Percentiles rank a stretch among this genome's conserved stretches.
Conservation (phyloP, 1,140 invertebrate species). For the Drosophila simulans region DNA sequence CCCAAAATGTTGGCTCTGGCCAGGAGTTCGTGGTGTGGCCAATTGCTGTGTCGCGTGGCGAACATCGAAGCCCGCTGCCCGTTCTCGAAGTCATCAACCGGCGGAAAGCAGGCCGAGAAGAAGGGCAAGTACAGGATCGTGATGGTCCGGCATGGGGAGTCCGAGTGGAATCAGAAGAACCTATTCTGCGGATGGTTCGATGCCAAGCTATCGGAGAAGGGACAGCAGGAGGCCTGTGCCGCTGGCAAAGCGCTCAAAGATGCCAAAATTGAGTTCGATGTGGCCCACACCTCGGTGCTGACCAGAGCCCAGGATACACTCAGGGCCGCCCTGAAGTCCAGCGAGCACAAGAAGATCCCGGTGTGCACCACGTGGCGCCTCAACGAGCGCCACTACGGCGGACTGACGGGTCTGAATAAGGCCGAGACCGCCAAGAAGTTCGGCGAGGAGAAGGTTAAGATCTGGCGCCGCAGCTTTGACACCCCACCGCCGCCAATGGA, state of each 20-base stretch:
- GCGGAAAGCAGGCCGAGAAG: background rate
- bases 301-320: constrained; percentile 95
- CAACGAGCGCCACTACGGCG: constrained; percentile 98
- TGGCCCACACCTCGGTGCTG: constrained; percentile 95
- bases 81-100: constrained; percentile 7
- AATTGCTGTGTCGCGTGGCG: background rate
- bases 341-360: constrained; percentile 91
- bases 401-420: constrained; percentile 96
- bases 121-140: constrained; percentile 93
- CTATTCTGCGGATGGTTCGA: constrained; percentile 97
- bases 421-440: constrained; percentile 97
- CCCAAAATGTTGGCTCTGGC: constrained; percentile 37
- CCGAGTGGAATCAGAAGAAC: constrained; percentile 97
- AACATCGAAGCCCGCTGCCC: background rate
- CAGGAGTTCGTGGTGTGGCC: constrained; percentile 17
- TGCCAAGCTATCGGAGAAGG: constrained; percentile 92
- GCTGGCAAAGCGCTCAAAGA: constrained; percentile 95
- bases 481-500: constrained; percentile 96
- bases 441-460: constrained; percentile 95
- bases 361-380: constrained; percentile 94
- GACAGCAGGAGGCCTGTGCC: constrained; percentile 89
- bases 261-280: constrained; percentile 92
- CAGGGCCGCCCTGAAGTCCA: constrained; percentile 90
- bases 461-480: constrained; percentile 97
- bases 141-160: constrained; percentile 97